Percentiles rank a stretch among this genome's conserved stretches.
Evolutionary conservation across 2,888 invertebrate genomes (phyloP).

Genomic region (Macropis europaea): DNA sequence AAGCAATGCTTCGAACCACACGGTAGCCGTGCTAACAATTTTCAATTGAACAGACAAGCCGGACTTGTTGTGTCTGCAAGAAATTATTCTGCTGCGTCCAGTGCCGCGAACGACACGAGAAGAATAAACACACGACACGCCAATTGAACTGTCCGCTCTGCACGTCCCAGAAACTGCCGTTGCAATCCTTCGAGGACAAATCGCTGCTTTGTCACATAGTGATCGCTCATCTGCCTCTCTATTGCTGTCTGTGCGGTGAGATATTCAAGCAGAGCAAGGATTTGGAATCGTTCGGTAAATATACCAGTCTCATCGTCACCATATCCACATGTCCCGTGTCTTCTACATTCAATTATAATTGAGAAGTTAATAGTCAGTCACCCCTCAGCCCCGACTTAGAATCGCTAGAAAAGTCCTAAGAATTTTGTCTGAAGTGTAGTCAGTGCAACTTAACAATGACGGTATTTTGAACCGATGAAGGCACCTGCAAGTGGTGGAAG

Average conservation of each 20-base stretch:
- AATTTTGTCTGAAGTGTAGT: too few species aligned
- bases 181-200: conserved; percentile 60
- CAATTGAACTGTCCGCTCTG: conserved; percentile 69
- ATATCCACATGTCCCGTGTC: neutral
- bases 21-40: neutral
- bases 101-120: conserved; percentile 69
- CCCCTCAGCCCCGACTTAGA: too few species aligned
- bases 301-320: neutral
- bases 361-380: too few species aligned
- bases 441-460: neutral
- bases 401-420: too few species aligned
- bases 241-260: conserved; percentile 68
- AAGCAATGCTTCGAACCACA: neutral
- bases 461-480: conserved; percentile 16
- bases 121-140: conserved; percentile 64
- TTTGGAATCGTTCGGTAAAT: conserved; percentile 58
- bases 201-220: conserved; percentile 67
- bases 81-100: conserved; percentile 71
- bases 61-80: conserved; percentile 66
- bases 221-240: conserved; percentile 69
- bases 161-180: conserved; percentile 57
- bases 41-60: conserved; percentile 55
- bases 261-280: conserved; percentile 62
- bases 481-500: conserved; percentile 56
- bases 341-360: too few species aligned